A percentile compares a stretch with the other conserved stretches of the same genome.
These are phyloP conservation scores for Pteromalus puparum DNA, from an alignment of 1,140 invertebrate species.

Conservation along the genomic window DNA sequence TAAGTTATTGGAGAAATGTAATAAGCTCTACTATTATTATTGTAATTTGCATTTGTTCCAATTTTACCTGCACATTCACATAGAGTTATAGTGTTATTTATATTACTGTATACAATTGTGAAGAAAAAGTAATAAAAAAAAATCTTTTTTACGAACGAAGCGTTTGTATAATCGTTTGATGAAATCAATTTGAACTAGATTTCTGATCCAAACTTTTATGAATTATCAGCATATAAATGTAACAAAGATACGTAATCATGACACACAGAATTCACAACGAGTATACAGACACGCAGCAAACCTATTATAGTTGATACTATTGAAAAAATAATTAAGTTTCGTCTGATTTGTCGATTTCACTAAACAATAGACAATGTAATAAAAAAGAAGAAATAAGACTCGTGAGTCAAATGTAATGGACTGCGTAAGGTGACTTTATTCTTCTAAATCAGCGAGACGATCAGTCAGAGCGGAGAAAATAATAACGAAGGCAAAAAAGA, in stretches of 20 bases:
- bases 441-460: slow-evolving; percentile 18
- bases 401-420: not conserved
- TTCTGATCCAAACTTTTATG: not conserved
- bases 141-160: not conserved
- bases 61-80: not conserved
- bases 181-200: too few relatives aligned
- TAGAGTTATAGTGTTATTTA: not conserved
- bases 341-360: not conserved
- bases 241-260: not conserved
- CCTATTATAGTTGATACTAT: not conserved
- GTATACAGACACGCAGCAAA: not conserved
- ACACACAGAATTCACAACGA: not conserved
- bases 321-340: not conserved
- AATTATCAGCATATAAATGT: not conserved
- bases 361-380: too few relatives aligned
- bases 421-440: slow-evolving; percentile 32
- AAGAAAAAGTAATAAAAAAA: not conserved
- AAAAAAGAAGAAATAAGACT: too few relatives aligned
- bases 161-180: too few relatives aligned
- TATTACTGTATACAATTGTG: not conserved
- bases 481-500: slow-evolving; percentile 22
- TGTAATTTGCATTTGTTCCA: not conserved
- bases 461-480: slow-evolving; percentile 3
- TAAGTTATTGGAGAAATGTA: too few relatives aligned
- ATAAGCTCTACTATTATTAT: not conserved